Conservation (phyloP, 2,113 vertebrate genomes). For the Oreocharis arfaki region DNA sequence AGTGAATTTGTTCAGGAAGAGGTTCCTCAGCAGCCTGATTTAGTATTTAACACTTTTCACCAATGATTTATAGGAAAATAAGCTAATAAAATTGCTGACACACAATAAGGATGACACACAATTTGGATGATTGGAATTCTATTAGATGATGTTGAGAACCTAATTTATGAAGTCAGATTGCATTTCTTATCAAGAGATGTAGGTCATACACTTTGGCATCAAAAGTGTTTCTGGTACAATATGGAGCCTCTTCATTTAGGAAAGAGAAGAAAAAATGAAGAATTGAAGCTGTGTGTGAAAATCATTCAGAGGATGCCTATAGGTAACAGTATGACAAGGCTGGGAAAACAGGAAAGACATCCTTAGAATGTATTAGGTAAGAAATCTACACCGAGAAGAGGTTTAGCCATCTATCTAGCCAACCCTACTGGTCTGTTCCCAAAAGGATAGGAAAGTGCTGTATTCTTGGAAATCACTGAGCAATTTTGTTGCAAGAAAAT, state of each 20-base stretch:
- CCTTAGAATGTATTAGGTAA: background rate
- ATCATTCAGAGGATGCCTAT: background rate
- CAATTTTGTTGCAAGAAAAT: background rate
- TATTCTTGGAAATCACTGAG: background rate
- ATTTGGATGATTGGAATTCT: background rate
- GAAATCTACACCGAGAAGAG: background rate
- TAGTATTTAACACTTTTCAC: background rate
- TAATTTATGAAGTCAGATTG: background rate
- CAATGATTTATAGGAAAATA: background rate
- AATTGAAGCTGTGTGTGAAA: background rate
- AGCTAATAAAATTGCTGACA: background rate
- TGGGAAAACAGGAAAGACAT: background rate
- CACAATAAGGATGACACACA: background rate
- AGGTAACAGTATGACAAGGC: accelerated
- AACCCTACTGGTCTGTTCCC: background rate
- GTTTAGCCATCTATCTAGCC: background rate
- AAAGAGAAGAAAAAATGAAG: background rate
- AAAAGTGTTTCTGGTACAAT: background rate
- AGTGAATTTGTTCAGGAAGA: background rate
- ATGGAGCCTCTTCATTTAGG: background rate
- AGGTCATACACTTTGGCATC: background rate
- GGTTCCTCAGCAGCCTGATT: background rate
- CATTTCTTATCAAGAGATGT: background rate
- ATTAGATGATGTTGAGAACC: background rate
- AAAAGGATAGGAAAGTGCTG: background rate